A percentile compares a stretch with the other conserved stretches of the same genome.
Evolutionary conservation across 2,113 vertebrate species (phyloP).

Genomic region (Pluvianellus socialis): DNA sequence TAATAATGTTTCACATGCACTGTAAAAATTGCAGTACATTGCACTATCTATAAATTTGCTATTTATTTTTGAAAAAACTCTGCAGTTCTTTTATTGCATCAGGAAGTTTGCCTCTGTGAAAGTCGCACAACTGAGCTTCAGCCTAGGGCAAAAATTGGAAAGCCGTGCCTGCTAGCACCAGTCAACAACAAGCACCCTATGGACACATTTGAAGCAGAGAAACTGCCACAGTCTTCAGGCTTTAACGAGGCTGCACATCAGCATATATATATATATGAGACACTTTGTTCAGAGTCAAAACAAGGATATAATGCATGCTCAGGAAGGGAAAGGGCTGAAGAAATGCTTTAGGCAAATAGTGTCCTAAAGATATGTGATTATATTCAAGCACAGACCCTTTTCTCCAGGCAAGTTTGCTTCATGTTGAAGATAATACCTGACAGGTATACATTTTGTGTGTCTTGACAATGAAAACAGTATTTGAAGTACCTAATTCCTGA

Average conservation of each 20-base stretch:
- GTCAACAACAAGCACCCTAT: too few species aligned
- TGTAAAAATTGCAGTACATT: neutral
- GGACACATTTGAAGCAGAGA: neutral
- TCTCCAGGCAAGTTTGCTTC: neutral
- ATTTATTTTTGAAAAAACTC: neutral
- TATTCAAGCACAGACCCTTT: neutral
- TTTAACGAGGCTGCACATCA: neutral
- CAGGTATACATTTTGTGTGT: neutral
- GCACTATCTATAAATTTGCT: neutral
- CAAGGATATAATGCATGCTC: neutral
- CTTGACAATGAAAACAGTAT: neutral
- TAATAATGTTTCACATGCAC: neutral
- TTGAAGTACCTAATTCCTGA: neutral
- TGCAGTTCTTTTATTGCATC: neutral
- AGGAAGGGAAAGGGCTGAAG: neutral
- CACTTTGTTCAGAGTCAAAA: neutral
- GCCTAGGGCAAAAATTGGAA: neutral
- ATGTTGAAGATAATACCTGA: neutral
- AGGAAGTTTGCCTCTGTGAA: neutral
- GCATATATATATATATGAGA: neutral
- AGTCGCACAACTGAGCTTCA: neutral
- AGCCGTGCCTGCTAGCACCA: neutral
- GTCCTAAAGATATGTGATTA: neutral
- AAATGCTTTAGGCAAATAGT: neutral
- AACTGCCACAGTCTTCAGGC: neutral